Evolutionary conservation across 2,113 vertebrate species (phyloP), one percentile per base, ranked within the genome.

Genomic region (Bubo bubo): DNA sequence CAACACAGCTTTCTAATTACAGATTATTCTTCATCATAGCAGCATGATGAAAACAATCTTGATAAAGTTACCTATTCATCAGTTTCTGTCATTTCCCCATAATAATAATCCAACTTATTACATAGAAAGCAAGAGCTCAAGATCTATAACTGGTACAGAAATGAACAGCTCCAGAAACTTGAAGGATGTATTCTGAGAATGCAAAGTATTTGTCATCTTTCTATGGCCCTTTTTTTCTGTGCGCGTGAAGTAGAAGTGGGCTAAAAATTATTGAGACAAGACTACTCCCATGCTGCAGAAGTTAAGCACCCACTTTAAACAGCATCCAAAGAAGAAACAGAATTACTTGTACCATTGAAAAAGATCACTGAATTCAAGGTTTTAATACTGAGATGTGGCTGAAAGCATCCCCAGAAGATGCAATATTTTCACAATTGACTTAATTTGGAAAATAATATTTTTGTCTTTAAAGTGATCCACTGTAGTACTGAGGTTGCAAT

Each of bases 11-110:
- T 90, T 81, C 63, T 88, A 97, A 95, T 95, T 92, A 91, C 75
- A 88, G 67, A 93, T 93, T 90, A 90, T 71, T 90, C 79, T 87
- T 94, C 75, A 77, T 95, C 63, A 59, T 2, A 96, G 64, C 35
- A 76, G 60, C 72, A 71, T 11, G 59, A 88, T 88, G 58, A 94
- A 95, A 97, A 92, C 90, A 71, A 92, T 95, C 88, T 88, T 86
- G 75, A 88, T 95, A 86, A 97, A 95, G 68, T 93, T 88, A 64
- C 86, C 52, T 82, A 67, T 95, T 92, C 92, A 95, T 94, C 82
- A 88, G 32, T 83, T 55, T 71, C 77, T 94, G 82, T 94, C 86
- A 83, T 76, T 90, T 90, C 10, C 41, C 63, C 27, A 6, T 63
- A 62, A 92, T 43, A 87, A 84, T 79, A 77, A 86, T 90, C n/a